phyloP scores from a whole-genome alignment of 2,888 invertebrate genomes.

The Acanthosepion esculentum region DNA sequence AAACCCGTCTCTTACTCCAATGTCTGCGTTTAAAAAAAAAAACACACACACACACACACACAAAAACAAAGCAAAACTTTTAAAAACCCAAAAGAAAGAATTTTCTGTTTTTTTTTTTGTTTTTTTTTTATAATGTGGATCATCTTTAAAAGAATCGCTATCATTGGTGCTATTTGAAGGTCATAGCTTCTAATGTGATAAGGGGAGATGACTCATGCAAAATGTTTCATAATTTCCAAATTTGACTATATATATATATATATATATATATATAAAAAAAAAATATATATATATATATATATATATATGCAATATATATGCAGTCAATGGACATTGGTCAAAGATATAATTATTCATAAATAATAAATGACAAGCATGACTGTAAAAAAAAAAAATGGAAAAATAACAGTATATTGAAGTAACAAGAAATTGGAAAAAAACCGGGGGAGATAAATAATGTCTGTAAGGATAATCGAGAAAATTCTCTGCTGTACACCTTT shows the following conservation, averaged over 20 bases:
- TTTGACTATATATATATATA: not conserved
- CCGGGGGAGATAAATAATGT: not conserved
- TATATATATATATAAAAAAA: not conserved
- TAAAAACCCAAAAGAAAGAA: not conserved
- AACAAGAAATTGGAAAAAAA: not conserved
- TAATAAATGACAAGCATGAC: not conserved
- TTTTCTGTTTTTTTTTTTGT: not conserved
- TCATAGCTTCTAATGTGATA: constrained; percentile 33
- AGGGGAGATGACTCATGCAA: constrained; percentile 33
- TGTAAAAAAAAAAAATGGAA: not conserved
- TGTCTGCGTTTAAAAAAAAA: not conserved
- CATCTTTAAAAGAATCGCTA: constrained; percentile 9
- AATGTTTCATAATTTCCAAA: not conserved
- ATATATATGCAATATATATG: not conserved
- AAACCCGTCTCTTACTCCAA: not conserved
- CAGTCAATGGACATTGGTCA: not conserved
- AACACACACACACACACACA: not conserved
- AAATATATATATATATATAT: not conserved
- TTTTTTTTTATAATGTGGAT: not conserved
- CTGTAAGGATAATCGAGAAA: not conserved
- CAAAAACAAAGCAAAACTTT: not conserved
- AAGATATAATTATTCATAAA: not conserved
- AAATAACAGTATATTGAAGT: not conserved
- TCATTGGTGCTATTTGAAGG: constrained; percentile 33
- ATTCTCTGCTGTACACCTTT: constrained; percentile 6